Evolutionary conservation across 2,797 vertebrate species (phyloP), one percentile per base, ranked within the genome.

Genomic region (Gastrophryne carolinensis): DNA sequence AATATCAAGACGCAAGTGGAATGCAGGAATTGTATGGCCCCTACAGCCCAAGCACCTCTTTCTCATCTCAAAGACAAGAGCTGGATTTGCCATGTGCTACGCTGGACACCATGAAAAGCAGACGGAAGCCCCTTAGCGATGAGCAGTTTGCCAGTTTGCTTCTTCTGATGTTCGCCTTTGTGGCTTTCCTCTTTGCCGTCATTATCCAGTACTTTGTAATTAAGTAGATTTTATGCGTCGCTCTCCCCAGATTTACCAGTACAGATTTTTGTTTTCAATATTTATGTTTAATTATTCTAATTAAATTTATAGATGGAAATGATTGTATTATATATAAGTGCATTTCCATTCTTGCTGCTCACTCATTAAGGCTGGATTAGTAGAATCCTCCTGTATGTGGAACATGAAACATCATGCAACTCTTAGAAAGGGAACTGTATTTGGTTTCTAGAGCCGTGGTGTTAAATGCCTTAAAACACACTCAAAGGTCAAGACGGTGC

Each of bases 121-220:
- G 72, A 49, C 73, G 57, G 54, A 81, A 71, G 82, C 69, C 83
- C 0, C 64, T 90, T 13, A 89, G 63, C 0, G 89, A 92, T 1
- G 90, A 92, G 79, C 89, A 87, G 37, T 87, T 85, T 68, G 82
- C 89, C 17, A 84, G 88, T 0, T 3, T 89, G 0, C 79, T 87
- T 3, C 84, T 92, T 2, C 80, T 89, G 2, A 84, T 86, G 4
- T 92, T 93, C 11, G 87, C 90, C 0, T 72, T 87, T 1, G 75
- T 92, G 3, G 90, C 90, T 9, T 86, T 92, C 63, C 73, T 91
- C 3, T 92, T 90, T 9, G 91, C 91, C 2, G 86, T 90, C 17
- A 79, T 90, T 56, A 90, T 93, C 70, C 91, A 93, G 81, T 87
- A 91, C 83, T 87, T 91, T 5, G 82, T 93, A 47, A 89, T 92